phyloP scores from a whole-genome alignment of 2,797 vertebrate species.

The Molothrus ater region DNA sequence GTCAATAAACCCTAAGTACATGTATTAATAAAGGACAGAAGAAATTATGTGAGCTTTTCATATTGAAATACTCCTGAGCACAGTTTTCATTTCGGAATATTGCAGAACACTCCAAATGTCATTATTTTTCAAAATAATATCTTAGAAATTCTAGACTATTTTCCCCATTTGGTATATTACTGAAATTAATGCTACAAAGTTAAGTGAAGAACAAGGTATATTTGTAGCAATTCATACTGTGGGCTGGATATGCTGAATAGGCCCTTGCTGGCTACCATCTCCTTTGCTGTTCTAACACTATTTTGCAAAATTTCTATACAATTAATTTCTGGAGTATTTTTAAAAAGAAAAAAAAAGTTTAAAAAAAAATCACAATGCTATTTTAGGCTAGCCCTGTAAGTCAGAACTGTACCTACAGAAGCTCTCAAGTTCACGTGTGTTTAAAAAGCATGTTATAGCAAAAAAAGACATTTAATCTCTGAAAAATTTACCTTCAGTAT shows the following conservation, averaged over 20 bases:
- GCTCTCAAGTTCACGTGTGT: not conserved
- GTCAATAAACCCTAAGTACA: not conserved
- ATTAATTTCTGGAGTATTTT: not conserved
- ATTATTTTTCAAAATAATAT: not conserved
- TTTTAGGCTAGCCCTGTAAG: not conserved
- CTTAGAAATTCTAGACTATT: not conserved
- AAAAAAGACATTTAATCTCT: not conserved
- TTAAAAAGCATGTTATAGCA: not conserved
- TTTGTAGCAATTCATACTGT: not conserved
- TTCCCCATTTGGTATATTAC: not conserved
- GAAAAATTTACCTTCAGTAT: slow-evolving; percentile 87
- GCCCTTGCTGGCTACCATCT: not conserved
- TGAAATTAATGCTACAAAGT: not conserved
- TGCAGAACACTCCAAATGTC: not conserved
- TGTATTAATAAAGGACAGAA: not conserved
- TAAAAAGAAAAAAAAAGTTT: not conserved
- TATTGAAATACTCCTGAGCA: not conserved
- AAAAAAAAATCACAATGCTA: not conserved
- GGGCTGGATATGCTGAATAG: not conserved
- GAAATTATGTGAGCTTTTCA: not conserved
- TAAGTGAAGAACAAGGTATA: not conserved
- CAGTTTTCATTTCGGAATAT: not conserved
- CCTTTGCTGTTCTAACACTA: rapidly evolving
- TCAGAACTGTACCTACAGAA: not conserved
- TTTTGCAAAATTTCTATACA: not conserved